Base-by-base conservation (phyloP, 2,113 vertebrate species). In the Psophia crepitans region DNA sequence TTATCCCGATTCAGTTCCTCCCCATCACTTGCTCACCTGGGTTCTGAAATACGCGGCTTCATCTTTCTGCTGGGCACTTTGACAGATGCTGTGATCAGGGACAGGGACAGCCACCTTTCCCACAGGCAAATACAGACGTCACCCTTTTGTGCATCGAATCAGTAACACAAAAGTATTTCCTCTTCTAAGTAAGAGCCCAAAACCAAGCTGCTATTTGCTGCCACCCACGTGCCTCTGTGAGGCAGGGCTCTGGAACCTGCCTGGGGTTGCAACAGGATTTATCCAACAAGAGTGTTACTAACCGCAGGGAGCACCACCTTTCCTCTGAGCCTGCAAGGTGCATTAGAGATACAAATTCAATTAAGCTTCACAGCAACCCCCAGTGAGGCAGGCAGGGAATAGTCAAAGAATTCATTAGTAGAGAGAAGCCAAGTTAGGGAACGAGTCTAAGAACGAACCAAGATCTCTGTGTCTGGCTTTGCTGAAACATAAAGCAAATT, bases 141-240 rank as follows among this genome's bases (percentile, higher is more conserved):
- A 28, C 65, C 48, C 74, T 11, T 43, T 74, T 41, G 8, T 10
- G 5, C 64, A 37, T 14, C 77, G 23, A 28, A n/a, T 39, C 41
- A 13, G 9, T 2, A 32, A 26, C 35, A 32, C 68, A 24, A 3
- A 83, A 58, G 64, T 11, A 12, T 75, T 89, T 81, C 41, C 65
- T 70, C 17, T 39, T 70, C 32, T 12, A 15, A 48, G 41, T 2
- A 19, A 41, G 84, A 77, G 53, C 65, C 68, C 4, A 0, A 56
- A 75, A 3, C 43, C 56, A 20, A 43, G 68, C 35, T 39, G 87
- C 75, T 89, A 17, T 11, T 57, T 46, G 21, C 35, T 84, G 76
- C 66, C 54, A 7, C 63, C 68, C 86, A 16, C 11, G 0, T 41
- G 41, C 57, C 16, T 2, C 3, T 0, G 12, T 2, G 4, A 51